Conservation (phyloP, 1,140 invertebrate genomes). For the Apocrypta bakeri region DNA sequence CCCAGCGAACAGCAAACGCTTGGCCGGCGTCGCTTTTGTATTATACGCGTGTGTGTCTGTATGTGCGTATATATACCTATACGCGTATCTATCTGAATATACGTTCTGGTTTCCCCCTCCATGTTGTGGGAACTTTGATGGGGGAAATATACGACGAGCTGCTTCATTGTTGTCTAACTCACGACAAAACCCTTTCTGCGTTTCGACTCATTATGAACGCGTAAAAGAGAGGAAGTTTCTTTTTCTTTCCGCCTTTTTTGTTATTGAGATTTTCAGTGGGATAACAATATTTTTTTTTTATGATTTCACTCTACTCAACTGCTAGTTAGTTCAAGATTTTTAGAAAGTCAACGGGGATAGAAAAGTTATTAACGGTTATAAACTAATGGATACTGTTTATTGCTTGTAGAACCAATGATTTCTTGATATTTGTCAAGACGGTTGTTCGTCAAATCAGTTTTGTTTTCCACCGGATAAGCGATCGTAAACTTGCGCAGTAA, state of each 20-base stretch:
- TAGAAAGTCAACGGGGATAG: background rate
- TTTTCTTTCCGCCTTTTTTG: background rate
- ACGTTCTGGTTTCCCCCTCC: background rate
- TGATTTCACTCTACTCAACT: background rate
- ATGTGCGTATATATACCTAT: background rate
- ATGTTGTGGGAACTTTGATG: background rate
- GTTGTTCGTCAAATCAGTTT: background rate
- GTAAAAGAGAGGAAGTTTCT: background rate
- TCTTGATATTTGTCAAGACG: background rate
- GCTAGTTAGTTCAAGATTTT: background rate
- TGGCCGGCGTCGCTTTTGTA: background rate
- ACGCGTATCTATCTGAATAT: no score
- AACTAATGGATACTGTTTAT: no score
- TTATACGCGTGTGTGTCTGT: background rate
- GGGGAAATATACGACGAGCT: background rate
- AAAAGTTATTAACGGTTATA: no score
- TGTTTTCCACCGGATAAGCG: background rate
- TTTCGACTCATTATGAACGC: background rate
- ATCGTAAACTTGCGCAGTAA: background rate
- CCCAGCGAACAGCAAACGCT: background rate
- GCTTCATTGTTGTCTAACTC: background rate
- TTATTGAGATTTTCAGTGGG: background rate
- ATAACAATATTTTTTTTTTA: background rate
- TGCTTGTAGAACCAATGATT: no score
- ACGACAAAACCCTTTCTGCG: background rate